phyloP scores from a whole-genome alignment of 2,797 vertebrate genomes.

The Dermochelys coriacea region DNA sequence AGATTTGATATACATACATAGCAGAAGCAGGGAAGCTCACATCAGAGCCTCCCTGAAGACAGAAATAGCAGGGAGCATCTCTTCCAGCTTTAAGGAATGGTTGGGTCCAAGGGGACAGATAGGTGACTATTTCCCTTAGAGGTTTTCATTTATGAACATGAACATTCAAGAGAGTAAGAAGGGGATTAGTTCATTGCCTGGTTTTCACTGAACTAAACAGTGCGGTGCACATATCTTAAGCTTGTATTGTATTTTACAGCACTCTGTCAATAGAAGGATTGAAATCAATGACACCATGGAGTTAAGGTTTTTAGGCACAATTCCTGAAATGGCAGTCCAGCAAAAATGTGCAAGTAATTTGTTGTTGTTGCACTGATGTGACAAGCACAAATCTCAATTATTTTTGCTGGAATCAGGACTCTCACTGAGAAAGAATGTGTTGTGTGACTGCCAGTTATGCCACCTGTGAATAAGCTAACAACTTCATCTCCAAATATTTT shows the following conservation, averaged over 20 bases:
- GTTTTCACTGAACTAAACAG: neutral
- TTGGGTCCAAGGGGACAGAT: neutral
- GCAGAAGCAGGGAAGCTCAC: neutral
- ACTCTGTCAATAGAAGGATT: neutral
- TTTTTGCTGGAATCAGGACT: slow-evolving; percentile 19
- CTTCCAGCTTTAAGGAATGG: neutral
- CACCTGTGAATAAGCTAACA: slow-evolving; percentile 52
- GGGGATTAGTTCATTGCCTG: neutral
- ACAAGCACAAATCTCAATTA: slow-evolving; percentile 40
- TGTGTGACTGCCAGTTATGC: slow-evolving; percentile 18
- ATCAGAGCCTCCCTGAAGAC: neutral
- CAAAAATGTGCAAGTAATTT: neutral
- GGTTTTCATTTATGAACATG: neutral
- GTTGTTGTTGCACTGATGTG: neutral
- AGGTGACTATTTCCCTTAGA: neutral
- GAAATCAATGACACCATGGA: neutral
- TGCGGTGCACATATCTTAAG: neutral
- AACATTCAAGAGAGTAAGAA: neutral
- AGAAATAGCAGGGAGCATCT: slow-evolving; percentile 2
- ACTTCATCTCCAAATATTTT: slow-evolving; percentile 49
- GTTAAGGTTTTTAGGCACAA: neutral
- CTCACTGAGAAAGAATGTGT: slow-evolving; percentile 18
- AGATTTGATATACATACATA: neutral
- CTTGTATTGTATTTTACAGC: neutral
- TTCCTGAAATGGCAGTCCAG: slow-evolving; percentile 17